Conservation (phyloP, 2,797 vertebrate genomes). For the Malacoraja senta region DNA sequence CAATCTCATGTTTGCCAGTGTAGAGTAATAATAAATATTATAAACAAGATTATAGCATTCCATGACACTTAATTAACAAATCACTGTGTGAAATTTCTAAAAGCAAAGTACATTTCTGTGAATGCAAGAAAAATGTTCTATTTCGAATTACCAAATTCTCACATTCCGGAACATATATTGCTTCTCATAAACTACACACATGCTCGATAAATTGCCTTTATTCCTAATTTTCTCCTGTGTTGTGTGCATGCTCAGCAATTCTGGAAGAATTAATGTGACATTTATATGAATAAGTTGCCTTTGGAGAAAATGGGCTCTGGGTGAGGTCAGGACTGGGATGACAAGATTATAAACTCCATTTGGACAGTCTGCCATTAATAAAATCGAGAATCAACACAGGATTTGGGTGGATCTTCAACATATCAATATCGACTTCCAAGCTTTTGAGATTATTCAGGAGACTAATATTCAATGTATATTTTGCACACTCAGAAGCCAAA, state of each 20-base stretch:
- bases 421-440: background rate
- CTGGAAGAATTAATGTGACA: slow-evolving; percentile 14
- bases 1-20: background rate
- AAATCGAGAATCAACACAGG: background rate
- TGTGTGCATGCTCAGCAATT: background rate
- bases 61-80: background rate
- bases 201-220: background rate
- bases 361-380: background rate
- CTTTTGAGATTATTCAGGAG: background rate
- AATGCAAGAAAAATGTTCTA: background rate
- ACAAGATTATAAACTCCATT: slow-evolving; percentile 11
- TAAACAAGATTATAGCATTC: background rate
- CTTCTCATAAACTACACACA: background rate
- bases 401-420: background rate
- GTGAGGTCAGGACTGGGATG: slow-evolving; percentile 18
- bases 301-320: slow-evolving; percentile 1
- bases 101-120: background rate
- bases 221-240: background rate
- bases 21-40: background rate
- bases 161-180: background rate
- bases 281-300: slow-evolving; percentile 16
- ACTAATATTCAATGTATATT: background rate
- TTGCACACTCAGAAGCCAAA: background rate
- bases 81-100: background rate
- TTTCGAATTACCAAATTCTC: background rate